phyloP scores from a whole-genome alignment of 2,888 invertebrate genomes.

The Pollenia angustigena region DNA sequence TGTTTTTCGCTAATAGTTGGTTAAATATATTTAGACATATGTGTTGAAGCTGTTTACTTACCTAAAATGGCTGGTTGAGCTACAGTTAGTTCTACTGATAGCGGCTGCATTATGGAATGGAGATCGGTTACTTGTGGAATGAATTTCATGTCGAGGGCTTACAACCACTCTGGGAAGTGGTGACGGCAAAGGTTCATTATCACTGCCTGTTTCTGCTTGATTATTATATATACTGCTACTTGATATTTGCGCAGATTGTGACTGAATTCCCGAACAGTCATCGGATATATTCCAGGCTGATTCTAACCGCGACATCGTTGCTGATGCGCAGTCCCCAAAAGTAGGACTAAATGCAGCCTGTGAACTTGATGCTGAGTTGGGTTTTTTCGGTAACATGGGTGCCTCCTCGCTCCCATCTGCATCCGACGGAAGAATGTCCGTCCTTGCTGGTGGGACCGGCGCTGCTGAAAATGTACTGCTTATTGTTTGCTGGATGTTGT shows the following conservation, averaged over 20 bases:
- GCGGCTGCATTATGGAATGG: constrained; percentile 81
- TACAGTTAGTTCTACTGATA: constrained; percentile 61
- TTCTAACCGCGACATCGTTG: constrained; percentile 45
- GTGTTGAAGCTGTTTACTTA: constrained; percentile 38
- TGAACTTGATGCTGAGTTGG: constrained; percentile 62
- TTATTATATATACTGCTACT: constrained; percentile 57
- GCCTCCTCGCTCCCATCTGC: constrained; percentile 56
- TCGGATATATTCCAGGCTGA: constrained; percentile 53
- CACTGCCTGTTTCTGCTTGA: constrained; percentile 52
- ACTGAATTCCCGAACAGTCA: constrained; percentile 51
- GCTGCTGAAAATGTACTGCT: constrained; percentile 33
- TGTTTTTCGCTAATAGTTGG: too few species aligned
- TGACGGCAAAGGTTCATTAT: constrained; percentile 67
- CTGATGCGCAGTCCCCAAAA: constrained; percentile 53
- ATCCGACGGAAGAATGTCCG: constrained; percentile 46
- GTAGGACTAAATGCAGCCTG: constrained; percentile 67
- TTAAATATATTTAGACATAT: neutral
- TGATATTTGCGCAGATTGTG: constrained; percentile 24
- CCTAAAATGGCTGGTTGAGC: constrained; percentile 69
- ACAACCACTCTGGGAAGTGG: constrained; percentile 79
- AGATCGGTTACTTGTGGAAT: constrained; percentile 79
- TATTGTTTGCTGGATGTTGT: constrained; percentile 31
- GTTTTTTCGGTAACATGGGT: constrained; percentile 68
- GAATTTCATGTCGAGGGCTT: constrained; percentile 81
- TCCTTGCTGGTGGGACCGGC: constrained; percentile 43